These are phyloP conservation scores for Melieria omissa DNA, from an alignment of 2,888 invertebrate species.

Conservation along the genomic window DNA sequence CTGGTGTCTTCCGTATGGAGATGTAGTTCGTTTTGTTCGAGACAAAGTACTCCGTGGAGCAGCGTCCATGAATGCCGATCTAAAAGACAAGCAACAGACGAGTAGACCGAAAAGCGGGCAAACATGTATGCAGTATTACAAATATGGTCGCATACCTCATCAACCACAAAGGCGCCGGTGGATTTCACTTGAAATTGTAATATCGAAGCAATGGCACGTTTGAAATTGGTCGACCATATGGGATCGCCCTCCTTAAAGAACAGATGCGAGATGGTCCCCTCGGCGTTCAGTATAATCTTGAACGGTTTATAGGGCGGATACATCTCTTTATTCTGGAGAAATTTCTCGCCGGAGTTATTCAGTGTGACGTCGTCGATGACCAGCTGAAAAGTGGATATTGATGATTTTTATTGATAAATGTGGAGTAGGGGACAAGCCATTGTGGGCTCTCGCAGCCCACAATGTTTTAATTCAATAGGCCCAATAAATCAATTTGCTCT, in stretches of 20 bases:
- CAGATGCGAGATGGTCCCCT: conserved; percentile 63
- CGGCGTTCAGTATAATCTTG: conserved; percentile 60
- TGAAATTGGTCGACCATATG: conserved; percentile 76
- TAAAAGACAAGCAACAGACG: conserved; percentile 49
- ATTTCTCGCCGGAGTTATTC: conserved; percentile 66
- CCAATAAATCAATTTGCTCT: no score
- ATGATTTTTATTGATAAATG: no score
- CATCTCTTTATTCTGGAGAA: conserved; percentile 66
- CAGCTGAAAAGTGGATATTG: conserved; percentile 52
- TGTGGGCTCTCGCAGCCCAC: no score
- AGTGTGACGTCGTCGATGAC: conserved; percentile 65
- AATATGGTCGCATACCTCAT: conserved; percentile 59
- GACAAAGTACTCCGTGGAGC: conserved; percentile 68
- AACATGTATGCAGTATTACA: conserved; percentile 16
- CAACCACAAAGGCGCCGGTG: conserved; percentile 65
- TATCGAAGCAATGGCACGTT: conserved; percentile 74
- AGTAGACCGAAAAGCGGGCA: neutral
- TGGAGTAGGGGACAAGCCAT: no score
- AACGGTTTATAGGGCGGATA: conserved; percentile 66
- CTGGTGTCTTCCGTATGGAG: conserved; percentile 65
- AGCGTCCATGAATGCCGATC: conserved; percentile 72
- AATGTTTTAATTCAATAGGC: no score
- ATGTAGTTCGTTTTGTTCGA: conserved; percentile 65
- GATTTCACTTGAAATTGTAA: conserved; percentile 71
- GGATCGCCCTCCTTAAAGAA: conserved; percentile 69